These are phyloP conservation scores for Tineola bisselliella DNA, from an alignment of 2,888 invertebrate species.

Conservation along the genomic window DNA sequence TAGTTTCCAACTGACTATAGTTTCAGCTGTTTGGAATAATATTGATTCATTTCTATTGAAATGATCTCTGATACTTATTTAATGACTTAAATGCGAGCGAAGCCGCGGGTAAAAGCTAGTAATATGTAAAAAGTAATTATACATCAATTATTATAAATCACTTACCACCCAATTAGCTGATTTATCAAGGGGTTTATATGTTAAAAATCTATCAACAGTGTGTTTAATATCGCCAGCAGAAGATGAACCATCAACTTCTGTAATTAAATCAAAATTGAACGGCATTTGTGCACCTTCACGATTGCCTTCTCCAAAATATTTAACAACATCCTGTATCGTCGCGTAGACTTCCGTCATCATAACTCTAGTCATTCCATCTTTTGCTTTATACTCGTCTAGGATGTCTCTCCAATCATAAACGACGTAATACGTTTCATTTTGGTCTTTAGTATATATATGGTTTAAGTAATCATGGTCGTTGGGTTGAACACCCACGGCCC, in stretches of 20 bases:
- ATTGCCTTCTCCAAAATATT: slow-evolving; percentile 71
- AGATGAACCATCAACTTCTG: slow-evolving; percentile 65
- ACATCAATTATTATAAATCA: slow-evolving; percentile 16
- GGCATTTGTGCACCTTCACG: slow-evolving; percentile 76
- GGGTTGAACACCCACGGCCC: slow-evolving; percentile 40
- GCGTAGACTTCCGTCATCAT: slow-evolving; percentile 83
- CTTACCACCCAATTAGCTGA: slow-evolving; percentile 82
- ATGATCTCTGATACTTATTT: no score
- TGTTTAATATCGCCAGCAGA: slow-evolving; percentile 70
- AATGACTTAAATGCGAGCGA: no score
- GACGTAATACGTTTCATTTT: slow-evolving; percentile 70
- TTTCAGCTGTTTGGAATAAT: no score
- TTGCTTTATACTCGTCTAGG: slow-evolving; percentile 65
- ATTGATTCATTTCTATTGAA: no score
- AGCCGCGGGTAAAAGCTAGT: no score
- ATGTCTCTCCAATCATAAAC: slow-evolving; percentile 73
- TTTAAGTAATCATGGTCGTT: slow-evolving; percentile 64
- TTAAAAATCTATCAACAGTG: slow-evolving; percentile 71
- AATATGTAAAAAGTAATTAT: background rate
- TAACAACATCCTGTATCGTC: slow-evolving; percentile 65
- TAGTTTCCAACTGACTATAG: no score
- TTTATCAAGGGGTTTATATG: slow-evolving; percentile 69
- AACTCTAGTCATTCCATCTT: slow-evolving; percentile 61
- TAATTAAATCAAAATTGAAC: slow-evolving; percentile 80
- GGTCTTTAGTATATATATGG: slow-evolving; percentile 72